Evolutionary conservation across 2,888 invertebrate genomes (phyloP), one percentile per base, ranked within the genome.

Genomic region (Apoda limacodes): DNA sequence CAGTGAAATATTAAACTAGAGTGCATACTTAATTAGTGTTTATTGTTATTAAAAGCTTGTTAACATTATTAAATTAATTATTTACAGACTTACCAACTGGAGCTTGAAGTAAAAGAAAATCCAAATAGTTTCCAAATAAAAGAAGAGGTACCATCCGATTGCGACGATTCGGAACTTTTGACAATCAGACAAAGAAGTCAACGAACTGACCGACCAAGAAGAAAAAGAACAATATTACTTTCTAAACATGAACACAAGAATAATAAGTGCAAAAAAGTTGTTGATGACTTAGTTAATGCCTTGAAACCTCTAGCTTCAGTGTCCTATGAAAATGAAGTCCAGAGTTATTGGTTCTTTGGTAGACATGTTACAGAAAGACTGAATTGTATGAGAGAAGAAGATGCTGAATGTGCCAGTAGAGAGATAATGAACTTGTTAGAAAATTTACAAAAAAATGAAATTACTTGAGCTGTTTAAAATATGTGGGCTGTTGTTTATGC

Each of bases 301-400:
- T 64, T 76, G 62, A 58, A 56, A 21, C 78, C 78, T 0, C 31
- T 69, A n/a, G 39, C 53, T 3, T 40, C 47, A 9, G 28, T 33
- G 4, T 27, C 40, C 3, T 13, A 29, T 0, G 37, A 46, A 2
- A 42, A 49, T 4, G 37, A 41, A 2, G 23, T 20, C 2, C 56
- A 56, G 13, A 50, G 39, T 7, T 74, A 65, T 34, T 69, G 69
- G 67, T 72, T 65, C 28, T 72, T 78, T 13, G 69, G 76, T 0
- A 64, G 59, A 38, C 75, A 78, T 52, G 64, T 80, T 0, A 56
- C 62, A 0, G 74, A 71, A 35, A 48, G 60, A 30, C 39, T 80
- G 3, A 68, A 66, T 32, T 39, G 48, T 20, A 70, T 80, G 75
- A 60, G 59, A 22, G 43, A 51, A 13, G 29, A 49, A 1, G 67